Evolutionary conservation across 64 coral and sea anemone species (phyloP), one percentile per base, ranked within the genome.

Genomic region (Acropora tenuis): DNA sequence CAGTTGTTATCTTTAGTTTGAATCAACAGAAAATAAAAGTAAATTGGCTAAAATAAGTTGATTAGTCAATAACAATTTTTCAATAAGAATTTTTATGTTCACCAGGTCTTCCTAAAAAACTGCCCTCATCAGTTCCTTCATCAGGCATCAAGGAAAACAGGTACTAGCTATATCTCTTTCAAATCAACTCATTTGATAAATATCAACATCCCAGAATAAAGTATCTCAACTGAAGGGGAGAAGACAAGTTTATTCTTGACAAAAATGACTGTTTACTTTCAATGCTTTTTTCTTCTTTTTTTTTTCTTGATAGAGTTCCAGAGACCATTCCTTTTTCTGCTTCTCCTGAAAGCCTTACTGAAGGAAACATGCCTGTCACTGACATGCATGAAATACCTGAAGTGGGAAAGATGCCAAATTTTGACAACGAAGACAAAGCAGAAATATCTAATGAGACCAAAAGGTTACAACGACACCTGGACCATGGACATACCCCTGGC

Each of bases 251-350:
- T 30, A 30, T 30, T 55, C 10, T 10, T 55, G 52, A 7, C 52
- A 5, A 55, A 55, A 55, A 55, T 20, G 4, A 71, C 61, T 66
- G 68, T 71, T 41, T 20, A 0, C 2, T 71, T 6, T 3, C 3
- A 20, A 1, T 50, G 20, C 7, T n/a, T 55, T 55, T 30, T 19
- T 7, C 17, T 8, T 43, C 79, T 78, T 13, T 9, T 45, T 45
- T 76, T 48, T 48, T 6, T 17, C 2, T 5, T 48, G 1, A 5
- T 16, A 84, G 82, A 19, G 65, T 84, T 69, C 61, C 82, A 69
- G 61, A 84, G 15, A 20, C 82, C 43, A 84, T 84, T 11, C 82
- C 82, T 18, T 84, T 84, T 46, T 69, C 63, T 3, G 1, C 82
- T 9, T 19, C 82, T 17, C 82, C 82, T 69, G 63, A 84, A 19